phyloP scores from a whole-genome alignment of 2,888 invertebrate genomes.

The Cerastis rubricosa region DNA sequence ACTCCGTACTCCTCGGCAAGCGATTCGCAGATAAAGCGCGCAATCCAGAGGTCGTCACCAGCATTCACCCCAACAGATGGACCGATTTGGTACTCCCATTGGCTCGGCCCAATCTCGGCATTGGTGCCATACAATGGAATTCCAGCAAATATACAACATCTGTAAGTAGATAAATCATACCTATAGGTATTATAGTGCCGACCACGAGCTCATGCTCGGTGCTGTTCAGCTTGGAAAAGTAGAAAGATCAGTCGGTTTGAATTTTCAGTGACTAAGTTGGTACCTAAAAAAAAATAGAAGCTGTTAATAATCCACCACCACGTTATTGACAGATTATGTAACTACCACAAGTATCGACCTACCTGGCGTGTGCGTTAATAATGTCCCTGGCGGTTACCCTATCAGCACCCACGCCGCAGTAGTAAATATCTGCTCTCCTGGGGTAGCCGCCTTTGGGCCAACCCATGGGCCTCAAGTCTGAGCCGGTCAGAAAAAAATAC shows the following conservation, averaged over 20 bases:
- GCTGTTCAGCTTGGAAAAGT: neutral
- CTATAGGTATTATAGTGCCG: neutral
- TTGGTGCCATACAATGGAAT: constrained; percentile 98
- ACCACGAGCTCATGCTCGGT: neutral
- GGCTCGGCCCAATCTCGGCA: constrained; percentile 99
- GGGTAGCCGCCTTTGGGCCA: constrained; percentile 98
- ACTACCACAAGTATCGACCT: constrained; percentile 18
- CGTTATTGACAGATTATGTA: neutral
- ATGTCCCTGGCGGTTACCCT: constrained; percentile 98
- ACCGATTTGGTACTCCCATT: constrained; percentile 98
- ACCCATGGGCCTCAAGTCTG: constrained; percentile 96
- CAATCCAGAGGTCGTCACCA: constrained; percentile 97
- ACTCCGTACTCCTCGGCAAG: constrained; percentile 98
- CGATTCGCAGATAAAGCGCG: constrained; percentile 95
- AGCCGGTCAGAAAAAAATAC: constrained; percentile 94
- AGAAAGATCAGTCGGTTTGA: neutral
- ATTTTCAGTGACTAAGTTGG: neutral
- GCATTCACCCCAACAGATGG: constrained; percentile 96
- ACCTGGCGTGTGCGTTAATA: constrained; percentile 97
- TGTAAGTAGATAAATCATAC: constrained; percentile 60
- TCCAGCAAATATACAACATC: constrained; percentile 97
- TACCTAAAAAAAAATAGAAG: neutral
- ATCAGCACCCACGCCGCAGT: constrained; percentile 99
- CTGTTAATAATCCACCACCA: neutral
- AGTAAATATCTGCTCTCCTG: constrained; percentile 98